Base-by-base conservation (phyloP, 2,888 invertebrate species). In the Nudaria mundana region DNA sequence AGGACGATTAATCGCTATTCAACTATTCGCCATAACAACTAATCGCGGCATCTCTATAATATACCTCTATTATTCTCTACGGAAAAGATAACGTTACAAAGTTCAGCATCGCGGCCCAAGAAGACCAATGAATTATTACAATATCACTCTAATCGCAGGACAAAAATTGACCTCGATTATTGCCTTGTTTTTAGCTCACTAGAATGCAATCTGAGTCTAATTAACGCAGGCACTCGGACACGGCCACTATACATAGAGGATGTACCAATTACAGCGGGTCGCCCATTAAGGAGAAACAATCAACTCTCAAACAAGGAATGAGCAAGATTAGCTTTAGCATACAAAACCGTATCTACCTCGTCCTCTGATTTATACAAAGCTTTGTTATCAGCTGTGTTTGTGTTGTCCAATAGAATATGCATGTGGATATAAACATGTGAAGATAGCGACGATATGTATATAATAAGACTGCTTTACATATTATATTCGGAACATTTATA, bases 231-330 rank as follows among this genome's bases (percentile, higher is more conserved):
- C 58, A 62, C 70, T 69, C 66, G 66, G 70, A 76, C 77, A 74
- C 66, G 71, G 74, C 58, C 57, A 56, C 67, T 68, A 70, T 67
- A 67, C n/a, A n/a, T n/a, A n/a, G 69, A 76, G 82, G 84, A 86
- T 86, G 84, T 82, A 71, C 75, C 78, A 83, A 85, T 85, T 84
- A 84, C 71, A 79, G 47, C 67, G 56, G 65, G 63, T 63, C 57
- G 71, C 84, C 85, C 69, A 77, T 81, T 88, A 84, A 76, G 86
- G 86, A 77, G 72, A 77, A 83, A 86, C 87, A 87, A 86, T 87
- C 84, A 85, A 81, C 79, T 78, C 72, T 79, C 70, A 66, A 76
- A 82, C 79, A 81, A 76, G 77, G 70, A 71, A 74, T 75, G 73
- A 67, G 61, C 68, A 57, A 79, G 81, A 82, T 81, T 77, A 76